These are phyloP conservation scores for Datnioides undecimradiatus DNA, from an alignment of 2,113 vertebrate species.

Conservation along the genomic window DNA sequence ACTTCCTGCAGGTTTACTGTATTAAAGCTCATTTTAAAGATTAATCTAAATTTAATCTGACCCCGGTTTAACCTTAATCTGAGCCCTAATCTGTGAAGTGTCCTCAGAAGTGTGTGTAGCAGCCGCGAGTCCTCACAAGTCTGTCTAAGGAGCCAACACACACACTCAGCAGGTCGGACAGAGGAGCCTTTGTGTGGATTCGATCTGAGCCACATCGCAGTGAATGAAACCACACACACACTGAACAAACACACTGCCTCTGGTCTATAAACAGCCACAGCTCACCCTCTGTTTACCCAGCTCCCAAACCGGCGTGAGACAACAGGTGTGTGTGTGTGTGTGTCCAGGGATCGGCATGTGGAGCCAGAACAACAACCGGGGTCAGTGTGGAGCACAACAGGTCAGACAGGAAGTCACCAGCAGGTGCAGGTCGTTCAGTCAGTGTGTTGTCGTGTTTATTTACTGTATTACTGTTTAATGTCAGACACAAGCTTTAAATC, in stretches of 20 bases:
- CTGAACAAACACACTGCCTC: constrained; percentile 62
- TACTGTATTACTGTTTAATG: too few species aligned
- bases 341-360: too few species aligned
- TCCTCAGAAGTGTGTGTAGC: not conserved
- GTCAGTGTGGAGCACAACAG: too few species aligned
- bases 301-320: not conserved
- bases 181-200: constrained; percentile 43
- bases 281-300: constrained; percentile 17
- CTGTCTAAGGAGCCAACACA: not conserved
- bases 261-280: constrained; percentile 37
- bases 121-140: not conserved
- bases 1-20: too few species aligned
- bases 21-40: too few species aligned
- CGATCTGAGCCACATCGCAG: constrained; percentile 1
- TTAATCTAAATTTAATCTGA: too few species aligned
- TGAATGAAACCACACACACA: constrained; percentile 30
- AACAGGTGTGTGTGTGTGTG: too few species aligned
- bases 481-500: too few species aligned
- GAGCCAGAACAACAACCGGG: too few species aligned
- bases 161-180: constrained; percentile 23
- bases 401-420: too few species aligned
- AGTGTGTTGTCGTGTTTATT: not conserved
- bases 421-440: too few species aligned
- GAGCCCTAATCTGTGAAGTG: not conserved
- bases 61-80: too few species aligned